These are phyloP conservation scores for Zosterops pallidus DNA, from an alignment of 2,113 vertebrate genomes.

Conservation along the genomic window DNA sequence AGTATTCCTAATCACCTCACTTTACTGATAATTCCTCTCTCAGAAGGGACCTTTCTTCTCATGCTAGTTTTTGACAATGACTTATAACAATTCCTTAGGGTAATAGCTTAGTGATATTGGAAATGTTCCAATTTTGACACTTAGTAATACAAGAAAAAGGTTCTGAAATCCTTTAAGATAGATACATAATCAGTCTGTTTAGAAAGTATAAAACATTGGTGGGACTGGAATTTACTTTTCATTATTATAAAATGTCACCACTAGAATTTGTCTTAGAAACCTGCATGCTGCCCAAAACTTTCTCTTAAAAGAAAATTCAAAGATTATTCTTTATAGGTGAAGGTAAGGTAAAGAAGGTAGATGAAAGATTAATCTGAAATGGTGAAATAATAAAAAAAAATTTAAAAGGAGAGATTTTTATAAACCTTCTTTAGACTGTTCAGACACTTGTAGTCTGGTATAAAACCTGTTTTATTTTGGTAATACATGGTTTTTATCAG, in stretches of 20 bases:
- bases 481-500: neutral
- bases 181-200: neutral
- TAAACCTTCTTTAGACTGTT: neutral
- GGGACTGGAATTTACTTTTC: neutral
- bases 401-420: neutral
- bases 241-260: neutral
- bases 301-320: neutral
- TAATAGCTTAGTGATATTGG: neutral
- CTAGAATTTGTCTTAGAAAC: neutral
- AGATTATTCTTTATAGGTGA: neutral
- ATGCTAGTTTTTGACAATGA: neutral
- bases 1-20: neutral
- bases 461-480: neutral
- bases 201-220: neutral
- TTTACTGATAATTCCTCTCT: neutral
- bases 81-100: neutral
- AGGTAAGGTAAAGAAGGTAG: neutral
- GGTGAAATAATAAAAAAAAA: neutral
- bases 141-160: neutral
- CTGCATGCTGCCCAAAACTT: neutral
- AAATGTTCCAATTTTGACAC: neutral
- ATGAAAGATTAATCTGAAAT: neutral
- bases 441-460: neutral
- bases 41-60: neutral
- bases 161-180: neutral